A percentile compares a stretch with the other conserved stretches of the same genome.
phyloP scores from a whole-genome alignment of 2,888 invertebrate genomes.

The Drosophila prostipennis region DNA sequence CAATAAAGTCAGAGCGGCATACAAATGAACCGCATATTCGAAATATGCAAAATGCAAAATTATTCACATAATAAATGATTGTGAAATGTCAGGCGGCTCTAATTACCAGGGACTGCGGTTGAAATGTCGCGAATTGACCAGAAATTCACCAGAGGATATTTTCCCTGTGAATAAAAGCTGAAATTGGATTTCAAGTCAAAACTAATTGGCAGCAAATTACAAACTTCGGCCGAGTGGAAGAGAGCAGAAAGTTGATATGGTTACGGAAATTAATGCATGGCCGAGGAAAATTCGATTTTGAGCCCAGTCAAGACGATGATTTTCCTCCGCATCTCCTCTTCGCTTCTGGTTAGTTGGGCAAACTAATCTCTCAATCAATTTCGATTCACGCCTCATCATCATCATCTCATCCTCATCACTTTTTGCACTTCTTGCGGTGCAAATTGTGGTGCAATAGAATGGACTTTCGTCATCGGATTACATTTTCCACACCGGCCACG shows the following conservation, averaged over 20 bases:
- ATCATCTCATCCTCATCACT: neutral
- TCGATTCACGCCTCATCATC: conserved; percentile 30
- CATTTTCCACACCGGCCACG: conserved; percentile 39
- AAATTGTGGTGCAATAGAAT: conserved; percentile 24
- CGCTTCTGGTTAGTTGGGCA: conserved; percentile 20
- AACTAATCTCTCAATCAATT: conserved; percentile 39
- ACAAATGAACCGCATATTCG: conserved; percentile 24
- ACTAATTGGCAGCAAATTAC: conserved; percentile 42
- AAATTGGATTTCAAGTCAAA: conserved; percentile 22
- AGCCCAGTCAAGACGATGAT: neutral
- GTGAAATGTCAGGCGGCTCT: conserved; percentile 53
- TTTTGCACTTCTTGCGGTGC: conserved; percentile 18
- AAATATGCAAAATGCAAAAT: conserved; percentile 11
- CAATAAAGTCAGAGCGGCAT: conserved; percentile 25
- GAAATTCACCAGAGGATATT: conserved; percentile 3
- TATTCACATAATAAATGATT: conserved; percentile 36
- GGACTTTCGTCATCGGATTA: conserved; percentile 44
- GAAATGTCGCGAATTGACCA: conserved; percentile 6
- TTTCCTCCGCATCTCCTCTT: conserved; percentile 14
- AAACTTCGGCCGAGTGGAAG: conserved; percentile 17
- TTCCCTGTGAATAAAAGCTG: conserved; percentile 10
- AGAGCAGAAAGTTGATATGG: conserved; percentile 27
- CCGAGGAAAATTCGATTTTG: conserved; percentile 25
- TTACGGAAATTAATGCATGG: conserved; percentile 34
- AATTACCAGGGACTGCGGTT: conserved; percentile 46